phyloP scores from a whole-genome alignment of 1,140 invertebrate species.

The Marisa cornuarietis region DNA sequence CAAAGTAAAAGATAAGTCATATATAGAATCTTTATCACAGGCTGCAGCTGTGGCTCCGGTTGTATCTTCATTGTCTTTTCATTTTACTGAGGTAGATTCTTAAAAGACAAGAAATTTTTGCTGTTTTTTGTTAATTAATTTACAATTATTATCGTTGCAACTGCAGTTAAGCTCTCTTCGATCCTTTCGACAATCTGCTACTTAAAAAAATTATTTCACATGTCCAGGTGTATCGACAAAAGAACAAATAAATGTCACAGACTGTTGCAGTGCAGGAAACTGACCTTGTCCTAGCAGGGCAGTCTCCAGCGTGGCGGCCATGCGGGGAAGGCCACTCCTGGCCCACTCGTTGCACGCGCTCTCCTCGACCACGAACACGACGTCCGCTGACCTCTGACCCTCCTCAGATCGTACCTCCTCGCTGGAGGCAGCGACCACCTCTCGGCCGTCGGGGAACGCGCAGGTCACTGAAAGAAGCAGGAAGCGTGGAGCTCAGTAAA shows the following conservation, averaged over 20 bases:
- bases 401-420: neutral
- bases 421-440: neutral
- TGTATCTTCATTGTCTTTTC: too few relatives aligned
- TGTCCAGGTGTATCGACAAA: neutral
- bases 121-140: too few relatives aligned
- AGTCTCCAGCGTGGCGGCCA: constrained; percentile 61
- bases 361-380: constrained; percentile 89
- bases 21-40: too few relatives aligned
- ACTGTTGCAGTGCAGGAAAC: neutral
- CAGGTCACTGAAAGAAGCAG: constrained; percentile 8
- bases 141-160: too few relatives aligned
- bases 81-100: too few relatives aligned
- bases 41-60: too few relatives aligned
- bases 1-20: too few relatives aligned
- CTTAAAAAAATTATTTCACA: neutral
- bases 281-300: constrained; percentile 56
- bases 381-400: constrained; percentile 73
- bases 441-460: neutral
- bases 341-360: constrained; percentile 80
- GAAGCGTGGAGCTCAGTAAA: too few relatives aligned
- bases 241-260: neutral
- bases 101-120: too few relatives aligned
- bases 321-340: constrained; percentile 62
- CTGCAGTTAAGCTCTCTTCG: too few relatives aligned
- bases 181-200: neutral